Percentiles rank a stretch among this genome's conserved stretches.
phyloP scores from a whole-genome alignment of 2,888 invertebrate genomes.

The Phalangium opilio region DNA sequence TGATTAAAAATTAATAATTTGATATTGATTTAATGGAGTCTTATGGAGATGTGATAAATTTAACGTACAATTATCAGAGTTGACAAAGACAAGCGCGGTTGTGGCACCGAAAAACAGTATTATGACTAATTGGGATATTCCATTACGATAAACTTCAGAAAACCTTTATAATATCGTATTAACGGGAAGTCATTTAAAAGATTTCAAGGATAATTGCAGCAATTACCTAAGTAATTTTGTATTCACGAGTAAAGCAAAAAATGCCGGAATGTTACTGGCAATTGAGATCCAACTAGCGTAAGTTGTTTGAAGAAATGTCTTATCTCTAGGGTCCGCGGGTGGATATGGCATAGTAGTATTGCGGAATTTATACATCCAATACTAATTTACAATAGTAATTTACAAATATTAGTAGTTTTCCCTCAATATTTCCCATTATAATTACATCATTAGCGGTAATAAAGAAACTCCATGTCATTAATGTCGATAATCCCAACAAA shows the following conservation, averaged over 20 bases:
- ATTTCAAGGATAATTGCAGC: too few relatives aligned
- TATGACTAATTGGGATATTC: conserved; percentile 7
- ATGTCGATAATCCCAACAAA: too few relatives aligned
- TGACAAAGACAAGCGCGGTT: conserved; percentile 16
- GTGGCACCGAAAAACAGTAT: conserved; percentile 13
- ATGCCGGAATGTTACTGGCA: conserved; percentile 48
- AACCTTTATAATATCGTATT: conserved; percentile 10
- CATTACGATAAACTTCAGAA: conserved; percentile 9
- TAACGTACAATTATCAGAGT: conserved; percentile 17
- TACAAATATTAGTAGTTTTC: too few relatives aligned
- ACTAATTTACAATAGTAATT: too few relatives aligned
- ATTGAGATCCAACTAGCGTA: conserved; percentile 31
- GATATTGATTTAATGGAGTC: too few relatives aligned
- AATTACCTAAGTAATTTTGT: conserved; percentile 33
- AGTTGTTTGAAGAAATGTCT: conserved; percentile 26
- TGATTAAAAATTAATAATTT: too few relatives aligned
- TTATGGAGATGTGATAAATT: too few relatives aligned
- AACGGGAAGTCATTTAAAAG: too few relatives aligned
- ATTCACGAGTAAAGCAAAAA: conserved; percentile 65
- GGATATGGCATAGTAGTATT: conserved; percentile 40
- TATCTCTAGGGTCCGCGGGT: conserved; percentile 13
- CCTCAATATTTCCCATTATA: too few relatives aligned
- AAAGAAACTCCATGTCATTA: too few relatives aligned
- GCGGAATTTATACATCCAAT: conserved; percentile 83
- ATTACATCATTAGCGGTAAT: too few relatives aligned